phyloP scores from a whole-genome alignment of 1,140 invertebrate genomes.

The Leptopilina boulardi region DNA sequence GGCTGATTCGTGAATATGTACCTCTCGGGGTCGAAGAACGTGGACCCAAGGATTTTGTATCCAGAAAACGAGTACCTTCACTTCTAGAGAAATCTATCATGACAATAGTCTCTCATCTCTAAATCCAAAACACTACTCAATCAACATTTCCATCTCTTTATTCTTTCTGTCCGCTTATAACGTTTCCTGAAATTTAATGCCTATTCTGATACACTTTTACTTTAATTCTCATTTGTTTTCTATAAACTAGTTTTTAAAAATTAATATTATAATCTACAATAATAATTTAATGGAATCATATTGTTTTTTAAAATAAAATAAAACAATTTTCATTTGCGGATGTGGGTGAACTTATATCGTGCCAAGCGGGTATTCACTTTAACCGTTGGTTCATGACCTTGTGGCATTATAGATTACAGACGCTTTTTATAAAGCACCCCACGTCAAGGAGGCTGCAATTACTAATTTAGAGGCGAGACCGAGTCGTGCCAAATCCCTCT shows the following conservation, averaged over 20 bases:
- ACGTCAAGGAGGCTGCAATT: conserved; percentile 73
- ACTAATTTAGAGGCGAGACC: conserved; percentile 74
- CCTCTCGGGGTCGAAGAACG: neutral
- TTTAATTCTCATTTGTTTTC: too few species aligned
- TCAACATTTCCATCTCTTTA: neutral
- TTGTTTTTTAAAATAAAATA: too few species aligned
- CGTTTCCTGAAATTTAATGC: neutral
- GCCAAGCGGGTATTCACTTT: conserved; percentile 65
- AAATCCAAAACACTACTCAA: neutral
- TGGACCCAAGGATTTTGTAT: neutral
- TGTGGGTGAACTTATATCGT: conserved; percentile 21
- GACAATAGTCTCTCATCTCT: conserved; percentile 1
- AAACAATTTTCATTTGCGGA: neutral
- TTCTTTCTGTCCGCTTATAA: neutral
- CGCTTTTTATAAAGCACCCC: conserved; percentile 64
- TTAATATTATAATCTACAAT: too few species aligned
- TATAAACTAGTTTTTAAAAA: too few species aligned
- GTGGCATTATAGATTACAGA: conserved; percentile 62
- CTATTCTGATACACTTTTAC: neutral
- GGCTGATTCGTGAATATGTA: conserved; percentile 46
- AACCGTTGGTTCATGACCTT: conserved; percentile 64
- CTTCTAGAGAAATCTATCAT: conserved; percentile 5
- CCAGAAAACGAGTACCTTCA: conserved; percentile 1
- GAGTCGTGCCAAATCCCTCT: conserved; percentile 70
- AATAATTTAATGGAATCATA: too few species aligned